A percentile compares a stretch with the other conserved stretches of the same genome.
phyloP scores from a whole-genome alignment of 2,797 vertebrate genomes.

The Philypnodon macrostomus region DNA sequence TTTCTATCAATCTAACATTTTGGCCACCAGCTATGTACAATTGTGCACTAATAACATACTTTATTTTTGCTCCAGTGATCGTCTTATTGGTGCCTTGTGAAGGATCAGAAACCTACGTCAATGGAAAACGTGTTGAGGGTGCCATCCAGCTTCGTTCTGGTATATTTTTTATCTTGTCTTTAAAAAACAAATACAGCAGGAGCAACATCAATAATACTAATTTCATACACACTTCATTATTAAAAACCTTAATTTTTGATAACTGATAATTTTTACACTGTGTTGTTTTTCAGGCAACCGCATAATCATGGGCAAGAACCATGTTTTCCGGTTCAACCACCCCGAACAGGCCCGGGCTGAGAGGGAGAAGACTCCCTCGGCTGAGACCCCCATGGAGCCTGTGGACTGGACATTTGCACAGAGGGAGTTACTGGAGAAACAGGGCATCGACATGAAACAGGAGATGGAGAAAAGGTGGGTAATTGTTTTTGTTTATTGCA shows the following conservation, averaged over 20 bases:
- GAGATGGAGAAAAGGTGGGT: conserved; percentile 98
- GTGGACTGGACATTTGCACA: conserved; percentile 99
- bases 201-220: no score
- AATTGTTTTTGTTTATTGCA: no score
- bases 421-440: conserved; percentile 95
- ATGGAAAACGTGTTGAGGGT: conserved; percentile 91
- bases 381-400: conserved; percentile 95
- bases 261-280: background rate
- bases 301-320: conserved; percentile 99
- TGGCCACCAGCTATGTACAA: background rate
- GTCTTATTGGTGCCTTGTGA: conserved; percentile 94
- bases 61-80: conserved; percentile 79
- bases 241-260: no score
- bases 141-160: conserved; percentile 94
- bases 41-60: conserved; percentile 21
- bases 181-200: no score
- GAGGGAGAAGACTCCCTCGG: conserved; percentile 93
- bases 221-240: no score
- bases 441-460: conserved; percentile 99
- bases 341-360: conserved; percentile 97
- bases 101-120: conserved; percentile 95
- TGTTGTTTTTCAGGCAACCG: conserved; percentile 86
- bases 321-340: conserved; percentile 98
- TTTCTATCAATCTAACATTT: no score
- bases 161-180: conserved; percentile 38